Conservation (phyloP, 2,113 vertebrate genomes). For the Picathartes gymnocephalus region DNA sequence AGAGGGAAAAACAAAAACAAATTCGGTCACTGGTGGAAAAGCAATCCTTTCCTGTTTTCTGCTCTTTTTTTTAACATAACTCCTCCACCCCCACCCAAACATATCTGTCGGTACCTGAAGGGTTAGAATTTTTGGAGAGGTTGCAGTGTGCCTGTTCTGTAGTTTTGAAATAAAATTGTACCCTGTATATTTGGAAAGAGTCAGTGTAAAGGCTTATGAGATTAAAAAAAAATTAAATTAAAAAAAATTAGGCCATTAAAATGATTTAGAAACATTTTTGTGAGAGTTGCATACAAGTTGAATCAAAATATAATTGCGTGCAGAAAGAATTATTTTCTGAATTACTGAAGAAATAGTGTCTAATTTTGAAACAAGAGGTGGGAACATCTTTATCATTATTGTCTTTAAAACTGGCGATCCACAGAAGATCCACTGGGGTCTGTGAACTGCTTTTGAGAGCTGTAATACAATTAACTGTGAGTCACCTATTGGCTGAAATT, state of each 20-base stretch:
- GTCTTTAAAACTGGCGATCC: not conserved
- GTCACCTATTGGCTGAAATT: not conserved
- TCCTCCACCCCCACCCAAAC: fast-evolving
- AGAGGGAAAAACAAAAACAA: not conserved
- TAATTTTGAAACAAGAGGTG: not conserved
- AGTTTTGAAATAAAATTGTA: not conserved
- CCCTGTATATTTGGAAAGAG: not conserved
- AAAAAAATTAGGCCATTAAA: not conserved
- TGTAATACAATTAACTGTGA: not conserved
- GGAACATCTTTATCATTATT: not conserved
- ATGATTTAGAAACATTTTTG: not conserved
- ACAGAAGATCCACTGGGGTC: not conserved
- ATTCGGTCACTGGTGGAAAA: not conserved
- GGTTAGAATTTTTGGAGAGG: not conserved
- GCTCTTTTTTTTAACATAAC: not conserved
- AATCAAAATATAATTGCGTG: not conserved
- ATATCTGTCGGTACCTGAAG: not conserved
- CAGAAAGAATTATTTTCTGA: not conserved
- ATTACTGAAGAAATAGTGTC: not conserved
- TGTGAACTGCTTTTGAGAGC: not conserved
- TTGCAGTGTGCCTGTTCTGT: not conserved
- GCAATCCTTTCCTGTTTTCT: not conserved
- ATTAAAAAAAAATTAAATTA: not conserved
- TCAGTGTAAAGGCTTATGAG: not conserved
- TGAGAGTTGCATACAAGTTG: not conserved